phyloP scores from a whole-genome alignment of 2,888 invertebrate genomes.

The Poecilobothrus nobilitatus region DNA sequence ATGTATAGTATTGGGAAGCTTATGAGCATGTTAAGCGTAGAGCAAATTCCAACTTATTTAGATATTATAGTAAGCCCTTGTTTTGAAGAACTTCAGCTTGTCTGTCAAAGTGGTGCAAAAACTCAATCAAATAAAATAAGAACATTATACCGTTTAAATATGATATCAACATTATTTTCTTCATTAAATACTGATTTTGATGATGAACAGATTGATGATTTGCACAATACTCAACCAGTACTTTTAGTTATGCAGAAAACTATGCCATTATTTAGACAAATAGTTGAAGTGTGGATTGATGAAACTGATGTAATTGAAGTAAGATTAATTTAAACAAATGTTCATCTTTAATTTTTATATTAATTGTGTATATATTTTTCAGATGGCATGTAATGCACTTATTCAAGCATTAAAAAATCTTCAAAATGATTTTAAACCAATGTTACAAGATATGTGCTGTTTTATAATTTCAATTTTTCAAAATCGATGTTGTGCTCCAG shows the following conservation, averaged over 20 bases:
- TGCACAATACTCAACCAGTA: slow-evolving; percentile 47
- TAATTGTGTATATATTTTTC: slow-evolving; percentile 27
- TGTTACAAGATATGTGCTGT: slow-evolving; percentile 59
- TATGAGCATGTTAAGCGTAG: slow-evolving; percentile 56
- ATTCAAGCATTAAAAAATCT: slow-evolving; percentile 66
- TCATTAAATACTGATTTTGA: slow-evolving; percentile 49
- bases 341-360: background rate
- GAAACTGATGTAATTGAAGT: slow-evolving; percentile 59
- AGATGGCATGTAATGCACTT: slow-evolving; percentile 66
- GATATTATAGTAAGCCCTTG: slow-evolving; percentile 61
- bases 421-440: slow-evolving; percentile 58
- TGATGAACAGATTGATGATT: slow-evolving; percentile 35
- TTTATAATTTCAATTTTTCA: slow-evolving; percentile 61
- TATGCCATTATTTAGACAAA: slow-evolving; percentile 53
- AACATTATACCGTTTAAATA: slow-evolving; percentile 55
- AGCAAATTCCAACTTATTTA: slow-evolving; percentile 58
- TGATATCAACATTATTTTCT: slow-evolving; percentile 58
- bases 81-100: slow-evolving; percentile 52
- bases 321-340: slow-evolving; percentile 27
- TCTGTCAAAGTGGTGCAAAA: slow-evolving; percentile 47
- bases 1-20: slow-evolving; percentile 71
- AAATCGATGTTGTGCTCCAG: slow-evolving; percentile 58
- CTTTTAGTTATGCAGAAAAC: slow-evolving; percentile 52
- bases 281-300: slow-evolving; percentile 54
- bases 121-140: slow-evolving; percentile 46